These are phyloP conservation scores for Bostrychus sinensis DNA, from an alignment of 2,113 vertebrate genomes.

Conservation along the genomic window DNA sequence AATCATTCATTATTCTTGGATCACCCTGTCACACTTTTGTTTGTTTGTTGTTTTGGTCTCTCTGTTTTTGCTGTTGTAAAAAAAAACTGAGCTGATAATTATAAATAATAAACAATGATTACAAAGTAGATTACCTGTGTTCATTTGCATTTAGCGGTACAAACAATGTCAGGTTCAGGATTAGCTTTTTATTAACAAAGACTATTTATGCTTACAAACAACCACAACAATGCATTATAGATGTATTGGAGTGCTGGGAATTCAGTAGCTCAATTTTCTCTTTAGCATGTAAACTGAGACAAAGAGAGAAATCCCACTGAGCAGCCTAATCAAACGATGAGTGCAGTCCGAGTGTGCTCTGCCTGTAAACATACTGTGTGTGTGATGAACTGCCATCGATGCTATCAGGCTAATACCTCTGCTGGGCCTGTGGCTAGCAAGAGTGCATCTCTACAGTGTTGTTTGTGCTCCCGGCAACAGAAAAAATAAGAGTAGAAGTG, in stretches of 20 bases:
- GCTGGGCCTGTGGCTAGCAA: conserved; percentile 55
- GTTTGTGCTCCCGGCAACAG: conserved; percentile 44
- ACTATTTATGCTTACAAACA: no score
- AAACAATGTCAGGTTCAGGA: no score
- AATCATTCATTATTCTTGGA: no score
- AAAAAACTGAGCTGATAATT: no score
- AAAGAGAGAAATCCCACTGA: background rate
- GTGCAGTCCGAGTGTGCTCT: background rate
- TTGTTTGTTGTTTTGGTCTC: no score
- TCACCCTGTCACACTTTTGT: no score
- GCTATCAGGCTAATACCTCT: conserved; percentile 64
- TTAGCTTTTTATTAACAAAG: no score
- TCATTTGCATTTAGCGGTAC: no score
- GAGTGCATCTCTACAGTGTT: conserved; percentile 52
- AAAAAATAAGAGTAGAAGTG: conserved; percentile 2
- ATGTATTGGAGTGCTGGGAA: background rate
- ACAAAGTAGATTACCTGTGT: no score
- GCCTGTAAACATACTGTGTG: conserved; percentile 14
- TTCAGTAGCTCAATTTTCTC: background rate
- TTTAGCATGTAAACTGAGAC: background rate
- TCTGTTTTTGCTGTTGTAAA: no score
- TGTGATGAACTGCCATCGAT: conserved; percentile 61
- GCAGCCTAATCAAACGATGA: background rate
- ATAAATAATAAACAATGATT: no score
- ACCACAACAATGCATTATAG: no score